Percentiles rank a stretch among this genome's conserved stretches.
phyloP scores from a whole-genome alignment of 2,797 vertebrate genomes.

The Amphiprion clarkii region DNA sequence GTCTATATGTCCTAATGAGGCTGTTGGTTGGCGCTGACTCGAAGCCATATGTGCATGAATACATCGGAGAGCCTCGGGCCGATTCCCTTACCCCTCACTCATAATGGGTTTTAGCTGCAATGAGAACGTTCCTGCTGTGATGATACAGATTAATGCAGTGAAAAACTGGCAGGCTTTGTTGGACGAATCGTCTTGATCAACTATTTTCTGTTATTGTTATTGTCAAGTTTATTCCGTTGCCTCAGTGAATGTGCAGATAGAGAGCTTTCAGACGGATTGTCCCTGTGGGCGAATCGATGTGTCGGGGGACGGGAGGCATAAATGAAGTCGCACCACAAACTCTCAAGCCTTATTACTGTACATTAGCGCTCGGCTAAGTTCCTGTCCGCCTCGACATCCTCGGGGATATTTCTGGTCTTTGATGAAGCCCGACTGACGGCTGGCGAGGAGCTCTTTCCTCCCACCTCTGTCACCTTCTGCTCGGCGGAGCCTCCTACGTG shows the following conservation, averaged over 20 bases:
- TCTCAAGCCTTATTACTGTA: constrained; percentile 64
- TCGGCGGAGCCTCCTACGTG: constrained; percentile 16
- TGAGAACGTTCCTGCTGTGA: constrained; percentile 45
- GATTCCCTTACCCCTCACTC: constrained; percentile 23
- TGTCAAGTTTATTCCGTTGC: constrained; percentile 10
- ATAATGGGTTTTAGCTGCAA: constrained; percentile 52
- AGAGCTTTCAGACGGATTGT: constrained; percentile 49
- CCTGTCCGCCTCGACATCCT: constrained; percentile 51
- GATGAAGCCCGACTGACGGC: constrained; percentile 56
- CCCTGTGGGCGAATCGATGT: not conserved
- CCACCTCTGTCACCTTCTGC: constrained; percentile 53
- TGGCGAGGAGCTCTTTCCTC: constrained; percentile 39
- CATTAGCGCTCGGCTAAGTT: constrained; percentile 58
- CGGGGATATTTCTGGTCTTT: constrained; percentile 63
- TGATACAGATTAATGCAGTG: constrained; percentile 28
- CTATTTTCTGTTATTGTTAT: constrained; percentile 10
- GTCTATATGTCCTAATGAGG: constrained; percentile 70
- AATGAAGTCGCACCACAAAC: constrained; percentile 61
- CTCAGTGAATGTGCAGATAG: constrained; percentile 37
- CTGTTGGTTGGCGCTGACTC: constrained; percentile 67
- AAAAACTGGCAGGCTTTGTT: constrained; percentile 22
- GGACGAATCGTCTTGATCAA: constrained; percentile 23
- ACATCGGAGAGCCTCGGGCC: constrained; percentile 62
- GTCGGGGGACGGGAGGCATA: constrained; percentile 45
- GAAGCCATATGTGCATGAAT: constrained; percentile 63